Conservation (phyloP, 2,113 vertebrate genomes). For the Vulpes vulpes region DNA sequence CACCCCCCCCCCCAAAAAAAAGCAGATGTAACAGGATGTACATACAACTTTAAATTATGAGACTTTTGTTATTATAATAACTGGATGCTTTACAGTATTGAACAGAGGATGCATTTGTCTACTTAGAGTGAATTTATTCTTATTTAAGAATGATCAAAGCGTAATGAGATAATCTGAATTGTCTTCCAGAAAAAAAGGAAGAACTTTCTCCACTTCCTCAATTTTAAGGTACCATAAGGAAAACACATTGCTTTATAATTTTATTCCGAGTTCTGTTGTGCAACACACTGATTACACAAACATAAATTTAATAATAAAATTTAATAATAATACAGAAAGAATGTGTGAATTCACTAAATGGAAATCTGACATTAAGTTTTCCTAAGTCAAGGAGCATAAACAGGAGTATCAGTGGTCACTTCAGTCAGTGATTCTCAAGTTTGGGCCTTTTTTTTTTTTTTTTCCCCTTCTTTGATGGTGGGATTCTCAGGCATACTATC, state of each 20-base stretch:
- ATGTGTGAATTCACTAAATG: neutral
- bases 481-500: neutral
- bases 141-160: neutral
- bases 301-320: neutral
- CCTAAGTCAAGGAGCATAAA: neutral
- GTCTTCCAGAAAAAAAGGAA: neutral
- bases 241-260: neutral
- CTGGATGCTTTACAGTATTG: neutral
- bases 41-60: neutral
- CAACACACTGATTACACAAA: neutral
- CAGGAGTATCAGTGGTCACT: neutral
- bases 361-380: neutral
- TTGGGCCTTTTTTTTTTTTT: neutral
- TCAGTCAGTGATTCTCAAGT: neutral
- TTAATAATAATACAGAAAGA: neutral
- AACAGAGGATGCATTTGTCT: neutral
- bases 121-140: neutral
- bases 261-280: neutral
- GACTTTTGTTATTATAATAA: neutral
- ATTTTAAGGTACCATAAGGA: neutral
- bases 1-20: rapidly evolving
- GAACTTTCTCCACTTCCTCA: neutral
- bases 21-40: neutral
- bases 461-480: neutral
- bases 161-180: neutral